Percentiles rank a stretch among this genome's conserved stretches.
Evolutionary conservation across 2,797 vertebrate species (phyloP).

Genomic region (Amniataba percoides): DNA sequence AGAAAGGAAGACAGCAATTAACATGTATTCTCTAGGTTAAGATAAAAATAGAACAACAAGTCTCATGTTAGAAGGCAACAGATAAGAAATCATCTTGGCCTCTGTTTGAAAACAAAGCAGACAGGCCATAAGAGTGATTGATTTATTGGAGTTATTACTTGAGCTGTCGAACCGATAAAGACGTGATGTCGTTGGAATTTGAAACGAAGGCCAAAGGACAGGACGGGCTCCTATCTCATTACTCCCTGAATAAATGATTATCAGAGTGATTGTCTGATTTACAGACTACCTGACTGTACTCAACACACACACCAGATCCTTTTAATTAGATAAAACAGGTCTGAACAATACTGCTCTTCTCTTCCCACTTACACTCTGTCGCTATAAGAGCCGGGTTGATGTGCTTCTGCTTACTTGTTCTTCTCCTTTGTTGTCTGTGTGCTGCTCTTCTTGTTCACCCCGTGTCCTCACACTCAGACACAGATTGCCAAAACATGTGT

Average conservation of each 20-base stretch:
- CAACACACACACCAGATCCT: not conserved
- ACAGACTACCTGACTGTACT: conserved; percentile 1
- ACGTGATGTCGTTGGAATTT: conserved; percentile 46
- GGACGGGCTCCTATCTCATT: not conserved
- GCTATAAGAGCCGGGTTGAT: conserved; percentile 7
- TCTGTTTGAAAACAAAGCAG: conserved; percentile 44
- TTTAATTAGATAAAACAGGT: not conserved
- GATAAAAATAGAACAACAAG: not conserved
- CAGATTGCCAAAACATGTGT: conserved; percentile 25
- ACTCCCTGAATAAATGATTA: conserved; percentile 42
- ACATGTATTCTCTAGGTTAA: not conserved
- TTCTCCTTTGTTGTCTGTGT: not conserved
- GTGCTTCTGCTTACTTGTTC: conserved; percentile 27
- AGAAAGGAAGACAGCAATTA: not conserved
- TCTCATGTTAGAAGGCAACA: not conserved
- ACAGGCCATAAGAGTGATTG: conserved; percentile 7
- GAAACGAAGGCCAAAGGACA: conserved; percentile 43
- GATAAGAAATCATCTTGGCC: conserved; percentile 1
- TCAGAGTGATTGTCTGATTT: not conserved
- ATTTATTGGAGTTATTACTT: conserved; percentile 66
- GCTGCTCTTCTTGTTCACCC: conserved; percentile 26
- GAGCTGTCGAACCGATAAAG: conserved; percentile 33
- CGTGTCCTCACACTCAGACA: conserved; percentile 31
- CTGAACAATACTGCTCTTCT: not conserved
- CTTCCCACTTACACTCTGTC: conserved; percentile 57